Conservation (phyloP, 1,140 invertebrate species). For the Anadara kagoshimensis region DNA sequence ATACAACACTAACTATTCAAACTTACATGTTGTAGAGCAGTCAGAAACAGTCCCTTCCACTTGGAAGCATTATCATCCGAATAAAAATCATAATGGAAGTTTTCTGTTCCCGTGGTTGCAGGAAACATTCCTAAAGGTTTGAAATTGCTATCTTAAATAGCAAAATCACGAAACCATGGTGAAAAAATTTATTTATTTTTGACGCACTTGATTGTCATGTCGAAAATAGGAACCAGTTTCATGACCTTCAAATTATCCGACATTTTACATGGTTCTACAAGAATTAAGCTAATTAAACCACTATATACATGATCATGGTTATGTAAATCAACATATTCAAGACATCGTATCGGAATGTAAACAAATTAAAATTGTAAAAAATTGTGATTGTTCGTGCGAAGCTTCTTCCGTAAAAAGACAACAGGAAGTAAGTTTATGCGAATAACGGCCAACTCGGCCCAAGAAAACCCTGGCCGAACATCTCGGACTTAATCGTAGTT, state of each 20-base stretch:
- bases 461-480: too few species aligned
- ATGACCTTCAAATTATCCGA: slow-evolving; percentile 42
- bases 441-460: too few species aligned
- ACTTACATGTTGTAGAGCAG: slow-evolving; percentile 76
- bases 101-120: slow-evolving; percentile 46
- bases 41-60: slow-evolving; percentile 92
- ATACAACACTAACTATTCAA: too few species aligned
- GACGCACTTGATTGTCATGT: slow-evolving; percentile 20
- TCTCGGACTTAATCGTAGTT: too few species aligned
- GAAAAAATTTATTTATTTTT: slow-evolving; percentile 15
- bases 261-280: slow-evolving; percentile 30
- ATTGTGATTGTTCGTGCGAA: slow-evolving; percentile 22
- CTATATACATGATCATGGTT: slow-evolving; percentile 21
- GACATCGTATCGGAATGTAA: slow-evolving; percentile 26
- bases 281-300: slow-evolving; percentile 9
- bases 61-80: slow-evolving; percentile 90
- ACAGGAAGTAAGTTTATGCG: slow-evolving; percentile 48
- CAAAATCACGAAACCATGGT: slow-evolving; percentile 39
- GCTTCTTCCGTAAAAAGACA: slow-evolving; percentile 55
- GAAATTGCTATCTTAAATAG: slow-evolving; percentile 11
- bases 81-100: slow-evolving; percentile 84
- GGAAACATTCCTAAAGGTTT: slow-evolving; percentile 61
- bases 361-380: slow-evolving; percentile 27
- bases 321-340: slow-evolving; percentile 28
- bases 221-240: slow-evolving; percentile 25